phyloP scores from a whole-genome alignment of 1,140 invertebrate genomes.

The Mactra quadrangularis region DNA sequence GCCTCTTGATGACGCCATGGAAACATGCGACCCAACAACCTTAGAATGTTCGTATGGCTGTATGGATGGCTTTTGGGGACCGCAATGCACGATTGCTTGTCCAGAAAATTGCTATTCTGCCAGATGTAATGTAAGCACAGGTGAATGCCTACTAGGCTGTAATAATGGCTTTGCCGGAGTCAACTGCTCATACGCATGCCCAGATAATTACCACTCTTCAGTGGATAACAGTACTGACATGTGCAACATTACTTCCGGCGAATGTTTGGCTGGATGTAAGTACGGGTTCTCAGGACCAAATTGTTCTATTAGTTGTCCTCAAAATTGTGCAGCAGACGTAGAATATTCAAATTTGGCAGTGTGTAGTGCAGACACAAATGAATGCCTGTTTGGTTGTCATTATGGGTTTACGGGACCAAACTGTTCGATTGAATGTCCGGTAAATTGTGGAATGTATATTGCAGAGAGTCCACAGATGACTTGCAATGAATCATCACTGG shows the following conservation, averaged over 20 bases:
- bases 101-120: not conserved
- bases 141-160: not conserved
- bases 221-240: not conserved
- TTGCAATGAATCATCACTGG: too few relatives aligned
- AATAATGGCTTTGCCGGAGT: not conserved
- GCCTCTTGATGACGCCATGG: not conserved
- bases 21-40: not conserved
- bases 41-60: not conserved
- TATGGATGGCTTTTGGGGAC: not conserved
- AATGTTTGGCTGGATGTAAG: conserved; percentile 6
- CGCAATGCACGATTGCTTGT: not conserved
- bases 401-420: not conserved
- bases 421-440: not conserved
- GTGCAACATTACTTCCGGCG: not conserved
- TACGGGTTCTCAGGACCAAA: conserved; percentile 4
- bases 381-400: not conserved
- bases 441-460: not conserved
- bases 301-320: conserved; percentile 12
- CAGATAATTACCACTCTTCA: not conserved
- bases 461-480: too few relatives aligned
- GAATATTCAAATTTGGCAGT: not conserved
- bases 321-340: not conserved
- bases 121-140: too few relatives aligned
- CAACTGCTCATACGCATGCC: not conserved
- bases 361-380: not conserved